Conservation (phyloP, 2,888 invertebrate species). For the Drosophila neotestacea region DNA sequence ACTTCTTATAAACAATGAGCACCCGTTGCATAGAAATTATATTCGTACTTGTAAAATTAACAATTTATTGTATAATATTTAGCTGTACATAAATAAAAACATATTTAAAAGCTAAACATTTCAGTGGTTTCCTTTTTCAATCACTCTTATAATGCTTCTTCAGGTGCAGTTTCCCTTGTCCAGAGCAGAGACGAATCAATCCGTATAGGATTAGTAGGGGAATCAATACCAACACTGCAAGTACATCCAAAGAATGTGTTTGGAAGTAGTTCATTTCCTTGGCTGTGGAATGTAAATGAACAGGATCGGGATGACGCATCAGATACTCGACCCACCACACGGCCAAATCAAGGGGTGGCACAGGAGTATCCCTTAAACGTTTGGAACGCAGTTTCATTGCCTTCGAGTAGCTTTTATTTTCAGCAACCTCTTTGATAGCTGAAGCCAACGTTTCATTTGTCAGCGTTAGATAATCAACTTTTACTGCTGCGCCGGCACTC, state of each 20-base stretch:
- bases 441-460: constrained; percentile 12
- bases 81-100: constrained; percentile 44
- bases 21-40: constrained; percentile 83
- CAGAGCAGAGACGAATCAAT: background rate
- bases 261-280: constrained; percentile 45
- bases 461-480: constrained; percentile 25
- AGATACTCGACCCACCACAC: constrained; percentile 58
- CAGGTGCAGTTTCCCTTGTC: fast-evolving
- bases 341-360: constrained; percentile 39
- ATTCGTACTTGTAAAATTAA: constrained; percentile 70
- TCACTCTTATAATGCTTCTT: constrained; percentile 5
- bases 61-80: constrained; percentile 53
- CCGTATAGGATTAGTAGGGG: background rate
- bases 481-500: constrained; percentile 33
- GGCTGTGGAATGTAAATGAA: constrained; percentile 39
- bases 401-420: constrained; percentile 21
- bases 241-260: constrained; percentile 47
- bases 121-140: background rate
- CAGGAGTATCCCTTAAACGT: constrained; percentile 35
- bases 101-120: constrained; percentile 30
- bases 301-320: constrained; percentile 32
- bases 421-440: constrained; percentile 29
- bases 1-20: constrained; percentile 64
- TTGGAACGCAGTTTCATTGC: constrained; percentile 34
- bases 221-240: constrained; percentile 24